A percentile compares a stretch with the other conserved stretches of the same genome.
phyloP scores from a whole-genome alignment of 2,113 vertebrate species.

The Triplophysa siluroides region DNA sequence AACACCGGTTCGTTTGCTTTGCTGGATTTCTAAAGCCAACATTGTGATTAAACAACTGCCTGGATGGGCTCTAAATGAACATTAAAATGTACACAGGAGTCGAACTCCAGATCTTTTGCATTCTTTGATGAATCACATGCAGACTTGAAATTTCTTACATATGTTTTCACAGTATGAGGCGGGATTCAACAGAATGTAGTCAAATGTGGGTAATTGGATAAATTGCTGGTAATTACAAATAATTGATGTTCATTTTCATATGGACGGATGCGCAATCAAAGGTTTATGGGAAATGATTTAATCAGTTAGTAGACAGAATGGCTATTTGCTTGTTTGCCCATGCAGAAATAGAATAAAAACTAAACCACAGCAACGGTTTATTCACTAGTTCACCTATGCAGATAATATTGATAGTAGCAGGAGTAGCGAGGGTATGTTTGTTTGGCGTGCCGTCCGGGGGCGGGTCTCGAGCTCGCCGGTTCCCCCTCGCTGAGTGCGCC shows the following conservation, averaged over 20 bases:
- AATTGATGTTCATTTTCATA: conserved; percentile 17
- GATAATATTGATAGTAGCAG: no score
- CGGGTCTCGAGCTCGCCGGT: no score
- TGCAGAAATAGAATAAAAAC: background rate
- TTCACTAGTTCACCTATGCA: background rate
- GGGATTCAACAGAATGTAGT: background rate
- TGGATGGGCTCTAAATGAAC: background rate
- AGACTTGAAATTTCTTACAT: background rate
- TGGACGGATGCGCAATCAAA: background rate
- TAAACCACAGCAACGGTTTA: background rate
- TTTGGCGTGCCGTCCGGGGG: no score
- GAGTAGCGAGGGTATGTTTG: no score
- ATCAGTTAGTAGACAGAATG: background rate
- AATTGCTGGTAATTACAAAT: background rate
- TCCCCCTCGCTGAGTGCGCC: no score
- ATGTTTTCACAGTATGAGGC: background rate
- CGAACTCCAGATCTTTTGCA: background rate
- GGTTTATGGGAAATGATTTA: background rate
- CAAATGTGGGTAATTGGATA: conserved; percentile 6
- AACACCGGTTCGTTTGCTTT: conserved; percentile 7
- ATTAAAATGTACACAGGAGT: background rate
- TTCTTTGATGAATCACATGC: background rate
- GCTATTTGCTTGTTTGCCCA: conserved; percentile 12
- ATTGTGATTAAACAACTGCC: background rate
- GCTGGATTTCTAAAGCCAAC: background rate